These are phyloP conservation scores for Drosophila leontia DNA, from an alignment of 1,140 invertebrate species.

Conservation along the genomic window DNA sequence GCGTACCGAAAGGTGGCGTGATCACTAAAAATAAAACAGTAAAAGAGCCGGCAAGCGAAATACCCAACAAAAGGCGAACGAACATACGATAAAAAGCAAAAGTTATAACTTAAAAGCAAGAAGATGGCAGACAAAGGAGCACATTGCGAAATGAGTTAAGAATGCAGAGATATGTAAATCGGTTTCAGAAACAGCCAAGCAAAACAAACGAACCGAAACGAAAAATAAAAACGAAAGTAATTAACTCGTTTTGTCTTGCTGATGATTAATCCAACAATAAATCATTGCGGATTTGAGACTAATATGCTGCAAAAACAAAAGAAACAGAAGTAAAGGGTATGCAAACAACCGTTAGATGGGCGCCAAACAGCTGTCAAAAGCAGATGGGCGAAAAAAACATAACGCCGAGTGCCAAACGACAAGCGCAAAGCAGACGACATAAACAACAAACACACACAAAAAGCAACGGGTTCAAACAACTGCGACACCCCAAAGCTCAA, in stretches of 20 bases:
- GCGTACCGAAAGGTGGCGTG: slow-evolving; percentile 68
- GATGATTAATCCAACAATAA: slow-evolving; percentile 16
- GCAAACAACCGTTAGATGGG: slow-evolving; percentile 39
- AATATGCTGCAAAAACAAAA: slow-evolving; percentile 5
- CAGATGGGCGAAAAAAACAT: slow-evolving; percentile 23
- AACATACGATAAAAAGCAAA: slow-evolving; percentile 58
- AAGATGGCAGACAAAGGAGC: slow-evolving; percentile 24
- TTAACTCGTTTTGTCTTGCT: slow-evolving; percentile 10
- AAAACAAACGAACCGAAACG: slow-evolving; percentile 17
- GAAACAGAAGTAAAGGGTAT: slow-evolving; percentile 24
- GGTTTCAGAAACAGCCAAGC: slow-evolving; percentile 20
- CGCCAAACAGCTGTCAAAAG: slow-evolving; percentile 50
- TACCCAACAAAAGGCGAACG: slow-evolving; percentile 17
- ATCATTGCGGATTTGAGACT: neutral
- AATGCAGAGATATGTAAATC: slow-evolving; percentile 31
- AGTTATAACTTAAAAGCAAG: slow-evolving; percentile 36
- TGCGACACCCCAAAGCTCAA: slow-evolving; percentile 42
- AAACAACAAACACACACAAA: slow-evolving; percentile 3
- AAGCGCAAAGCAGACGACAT: slow-evolving; percentile 4
- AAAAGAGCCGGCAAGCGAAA: slow-evolving; percentile 52
- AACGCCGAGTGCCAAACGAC: slow-evolving; percentile 16
- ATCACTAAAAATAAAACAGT: slow-evolving; percentile 77
- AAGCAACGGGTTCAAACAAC: slow-evolving; percentile 42
- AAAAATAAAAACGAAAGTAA: slow-evolving; percentile 27
- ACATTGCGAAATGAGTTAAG: slow-evolving; percentile 42